These are phyloP conservation scores for Beris chalybata DNA, from an alignment of 2,888 invertebrate genomes.

Conservation along the genomic window DNA sequence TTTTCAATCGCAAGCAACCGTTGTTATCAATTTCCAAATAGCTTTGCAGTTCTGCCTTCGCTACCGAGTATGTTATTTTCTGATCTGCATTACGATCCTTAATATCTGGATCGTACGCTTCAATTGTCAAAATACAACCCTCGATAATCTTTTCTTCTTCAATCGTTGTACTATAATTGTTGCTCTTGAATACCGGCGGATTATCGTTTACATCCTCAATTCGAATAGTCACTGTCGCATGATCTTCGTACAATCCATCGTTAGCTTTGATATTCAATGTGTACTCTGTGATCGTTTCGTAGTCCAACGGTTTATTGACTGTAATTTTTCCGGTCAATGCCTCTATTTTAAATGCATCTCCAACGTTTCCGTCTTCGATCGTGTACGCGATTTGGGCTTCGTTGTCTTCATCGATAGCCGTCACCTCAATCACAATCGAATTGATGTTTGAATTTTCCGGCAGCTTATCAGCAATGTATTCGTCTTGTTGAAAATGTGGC, in stretches of 20 bases:
- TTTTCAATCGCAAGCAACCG: constrained; percentile 67
- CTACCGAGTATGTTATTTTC: constrained; percentile 74
- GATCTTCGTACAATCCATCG: constrained; percentile 82
- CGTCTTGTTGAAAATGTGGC: constrained; percentile 79
- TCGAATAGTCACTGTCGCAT: constrained; percentile 79
- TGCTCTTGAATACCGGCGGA: constrained; percentile 76
- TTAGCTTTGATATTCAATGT: constrained; percentile 80
- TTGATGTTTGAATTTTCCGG: constrained; percentile 84
- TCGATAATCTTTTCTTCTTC: constrained; percentile 71
- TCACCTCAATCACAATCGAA: constrained; percentile 82
- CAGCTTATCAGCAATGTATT: constrained; percentile 74
- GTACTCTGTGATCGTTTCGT: constrained; percentile 83
- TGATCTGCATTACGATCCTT: constrained; percentile 74
- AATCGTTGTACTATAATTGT: constrained; percentile 72
- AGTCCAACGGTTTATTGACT: constrained; percentile 77
- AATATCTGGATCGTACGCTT: constrained; percentile 85
- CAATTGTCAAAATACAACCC: constrained; percentile 70
- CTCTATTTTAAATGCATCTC: constrained; percentile 84
- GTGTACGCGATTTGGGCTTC: constrained; percentile 85
- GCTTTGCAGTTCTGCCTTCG: constrained; percentile 71
- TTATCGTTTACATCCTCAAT: constrained; percentile 93
- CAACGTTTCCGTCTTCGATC: constrained; percentile 83
- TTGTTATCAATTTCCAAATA: constrained; percentile 71
- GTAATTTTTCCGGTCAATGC: constrained; percentile 82
- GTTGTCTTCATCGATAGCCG: constrained; percentile 85